Conservation (phyloP, 2,113 vertebrate genomes). For the Tachysurus fulvidraco region DNA sequence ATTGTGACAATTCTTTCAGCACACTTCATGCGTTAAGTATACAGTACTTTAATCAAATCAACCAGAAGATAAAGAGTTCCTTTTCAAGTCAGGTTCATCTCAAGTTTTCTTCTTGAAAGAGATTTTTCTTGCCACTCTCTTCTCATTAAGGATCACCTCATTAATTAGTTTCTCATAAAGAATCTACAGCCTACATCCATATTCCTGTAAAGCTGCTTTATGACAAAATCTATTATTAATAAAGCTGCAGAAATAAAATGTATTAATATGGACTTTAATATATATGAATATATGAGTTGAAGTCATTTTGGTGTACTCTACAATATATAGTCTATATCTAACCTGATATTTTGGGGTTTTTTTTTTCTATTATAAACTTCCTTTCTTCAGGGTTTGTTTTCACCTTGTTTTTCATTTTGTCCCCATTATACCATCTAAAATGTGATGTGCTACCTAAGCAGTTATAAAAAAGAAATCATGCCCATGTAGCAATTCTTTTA, state of each 20-base stretch:
- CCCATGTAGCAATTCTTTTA: conserved; percentile 9
- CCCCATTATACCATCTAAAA: neutral
- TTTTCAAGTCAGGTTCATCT: neutral
- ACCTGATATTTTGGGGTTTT: too few species aligned
- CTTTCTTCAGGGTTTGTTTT: neutral
- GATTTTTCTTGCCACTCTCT: neutral
- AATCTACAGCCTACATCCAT: neutral
- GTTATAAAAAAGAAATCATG: neutral
- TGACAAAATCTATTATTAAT: neutral
- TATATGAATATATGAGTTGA: neutral
- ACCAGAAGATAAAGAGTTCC: neutral
- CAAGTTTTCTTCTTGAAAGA: neutral
- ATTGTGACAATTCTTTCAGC: neutral
- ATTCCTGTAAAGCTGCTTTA: neutral
- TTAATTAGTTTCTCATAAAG: neutral
- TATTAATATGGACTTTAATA: neutral
- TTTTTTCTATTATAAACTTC: neutral
- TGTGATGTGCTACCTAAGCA: neutral
- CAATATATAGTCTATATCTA: too few species aligned
- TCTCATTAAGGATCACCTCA: too few species aligned
- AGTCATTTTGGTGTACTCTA: too few species aligned
- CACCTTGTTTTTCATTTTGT: neutral
- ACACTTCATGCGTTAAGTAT: neutral
- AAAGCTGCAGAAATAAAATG: neutral
- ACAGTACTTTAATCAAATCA: neutral